Conservation (phyloP, 1,140 invertebrate genomes). For the Drosophila burlai region DNA sequence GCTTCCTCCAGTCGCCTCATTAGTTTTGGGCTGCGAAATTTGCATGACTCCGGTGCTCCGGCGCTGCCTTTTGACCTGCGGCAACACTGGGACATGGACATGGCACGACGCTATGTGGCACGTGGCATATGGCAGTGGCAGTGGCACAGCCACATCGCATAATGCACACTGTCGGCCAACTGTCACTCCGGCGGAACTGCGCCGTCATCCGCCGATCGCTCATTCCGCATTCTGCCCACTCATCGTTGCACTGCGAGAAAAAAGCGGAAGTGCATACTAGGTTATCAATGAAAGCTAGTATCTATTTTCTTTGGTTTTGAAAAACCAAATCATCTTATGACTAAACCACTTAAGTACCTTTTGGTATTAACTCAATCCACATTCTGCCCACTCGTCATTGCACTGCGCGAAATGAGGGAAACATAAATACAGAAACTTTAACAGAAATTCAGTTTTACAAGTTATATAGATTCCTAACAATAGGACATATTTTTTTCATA, state of each 20-base stretch:
- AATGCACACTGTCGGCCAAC: conserved; percentile 39
- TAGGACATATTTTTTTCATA: not conserved
- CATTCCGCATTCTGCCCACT: conserved; percentile 63
- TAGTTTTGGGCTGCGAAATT: conserved; percentile 41
- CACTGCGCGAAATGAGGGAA: too few relatives aligned
- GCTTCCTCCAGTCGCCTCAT: conserved; percentile 35
- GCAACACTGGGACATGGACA: conserved; percentile 19
- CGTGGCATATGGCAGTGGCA: conserved; percentile 12
- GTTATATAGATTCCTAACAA: too few relatives aligned
- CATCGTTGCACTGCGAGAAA: conserved; percentile 37
- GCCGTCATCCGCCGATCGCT: conserved; percentile 58
- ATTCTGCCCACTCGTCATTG: too few relatives aligned
- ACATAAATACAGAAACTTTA: too few relatives aligned
- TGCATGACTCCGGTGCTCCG: conserved; percentile 51
- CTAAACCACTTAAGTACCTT: too few relatives aligned
- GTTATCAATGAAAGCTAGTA: not conserved
- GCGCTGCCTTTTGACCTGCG: conserved; percentile 51
- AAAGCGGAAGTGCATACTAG: not conserved
- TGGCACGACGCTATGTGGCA: conserved; percentile 4
- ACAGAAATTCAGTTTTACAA: too few relatives aligned
- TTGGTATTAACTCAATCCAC: too few relatives aligned
- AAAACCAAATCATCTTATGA: too few relatives aligned
- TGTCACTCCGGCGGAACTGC: conserved; percentile 51
- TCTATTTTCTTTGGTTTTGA: not conserved
- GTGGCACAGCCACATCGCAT: not conserved